A percentile compares a stretch with the other conserved stretches of the same genome.
phyloP scores from a whole-genome alignment of 2,797 vertebrate genomes.

The Peromyscus aztecus region DNA sequence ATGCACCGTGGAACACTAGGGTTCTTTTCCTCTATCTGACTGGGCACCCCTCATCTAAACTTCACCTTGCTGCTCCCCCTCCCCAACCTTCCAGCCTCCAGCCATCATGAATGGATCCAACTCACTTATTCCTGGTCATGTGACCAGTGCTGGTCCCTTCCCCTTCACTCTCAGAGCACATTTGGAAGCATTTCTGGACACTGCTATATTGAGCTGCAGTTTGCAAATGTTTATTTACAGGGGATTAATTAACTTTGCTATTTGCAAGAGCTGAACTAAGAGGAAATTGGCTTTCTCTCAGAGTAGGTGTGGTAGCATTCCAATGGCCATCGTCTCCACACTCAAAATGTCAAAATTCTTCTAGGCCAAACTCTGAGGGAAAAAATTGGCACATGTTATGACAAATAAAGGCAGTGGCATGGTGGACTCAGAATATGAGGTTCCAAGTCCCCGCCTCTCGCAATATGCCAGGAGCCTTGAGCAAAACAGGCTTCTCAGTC shows the following conservation, averaged over 20 bases:
- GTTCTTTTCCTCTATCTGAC: background rate
- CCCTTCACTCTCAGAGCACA: conserved; percentile 37
- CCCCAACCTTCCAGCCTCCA: background rate
- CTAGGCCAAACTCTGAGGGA: background rate
- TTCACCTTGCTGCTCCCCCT: too few species aligned
- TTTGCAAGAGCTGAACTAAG: conserved; percentile 71
- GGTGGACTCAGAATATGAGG: background rate
- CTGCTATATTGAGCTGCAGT: conserved; percentile 52
- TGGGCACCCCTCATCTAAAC: background rate
- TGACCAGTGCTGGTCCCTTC: conserved; percentile 46
- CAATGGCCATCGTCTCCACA: background rate
- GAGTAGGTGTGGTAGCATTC: background rate
- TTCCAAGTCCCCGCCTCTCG: background rate
- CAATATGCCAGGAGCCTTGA: fast-evolving
- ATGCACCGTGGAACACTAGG: fast-evolving
- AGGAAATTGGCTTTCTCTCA: conserved; percentile 70
- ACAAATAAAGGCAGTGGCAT: background rate
- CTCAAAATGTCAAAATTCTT: conserved; percentile 69
- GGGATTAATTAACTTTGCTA: conserved; percentile 77
- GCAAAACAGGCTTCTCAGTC: too few species aligned
- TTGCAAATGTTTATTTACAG: conserved; percentile 71
- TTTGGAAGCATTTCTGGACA: conserved; percentile 80
- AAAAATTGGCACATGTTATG: background rate
- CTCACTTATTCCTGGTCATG: conserved; percentile 63
- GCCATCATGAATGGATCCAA: background rate